Evolutionary conservation across 2,888 invertebrate genomes (phyloP).

Genomic region (Liopterus haemorrhoidalis): DNA sequence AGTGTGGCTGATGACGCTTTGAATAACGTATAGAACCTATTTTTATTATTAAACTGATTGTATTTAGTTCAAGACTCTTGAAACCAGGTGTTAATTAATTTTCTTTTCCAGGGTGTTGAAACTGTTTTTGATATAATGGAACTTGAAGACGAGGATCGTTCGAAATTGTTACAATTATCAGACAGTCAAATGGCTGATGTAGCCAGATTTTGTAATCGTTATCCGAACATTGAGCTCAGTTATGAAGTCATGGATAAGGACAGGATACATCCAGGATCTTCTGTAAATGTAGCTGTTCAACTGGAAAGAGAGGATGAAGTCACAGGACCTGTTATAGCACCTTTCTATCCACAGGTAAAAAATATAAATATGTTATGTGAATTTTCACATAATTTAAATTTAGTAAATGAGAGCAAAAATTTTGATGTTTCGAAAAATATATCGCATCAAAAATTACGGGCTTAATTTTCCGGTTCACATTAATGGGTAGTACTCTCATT

Average conservation of each 20-base stretch:
- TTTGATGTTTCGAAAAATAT: no score
- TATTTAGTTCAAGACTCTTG: conserved; percentile 4
- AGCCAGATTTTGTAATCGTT: conserved; percentile 96
- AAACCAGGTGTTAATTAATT: conserved; percentile 8
- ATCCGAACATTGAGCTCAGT: conserved; percentile 94
- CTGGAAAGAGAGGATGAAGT: conserved; percentile 96
- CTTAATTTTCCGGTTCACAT: no score
- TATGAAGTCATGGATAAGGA: conserved; percentile 85
- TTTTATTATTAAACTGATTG: neutral
- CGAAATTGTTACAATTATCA: conserved; percentile 69
- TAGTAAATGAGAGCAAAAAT: neutral
- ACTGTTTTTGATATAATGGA: conserved; percentile 96
- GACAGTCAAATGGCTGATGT: conserved; percentile 95
- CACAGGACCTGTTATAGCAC: conserved; percentile 94
- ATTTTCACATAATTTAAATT: neutral
- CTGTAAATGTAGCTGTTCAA: conserved; percentile 84
- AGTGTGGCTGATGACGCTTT: no score
- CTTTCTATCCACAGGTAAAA: conserved; percentile 89
- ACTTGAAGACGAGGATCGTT: conserved; percentile 83
- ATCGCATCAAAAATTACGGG: no score
- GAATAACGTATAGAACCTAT: neutral
- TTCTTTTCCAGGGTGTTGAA: conserved; percentile 59
- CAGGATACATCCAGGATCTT: conserved; percentile 70
- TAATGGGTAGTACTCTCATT: conserved; percentile 1
- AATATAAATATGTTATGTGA: conserved; percentile 4